Evolutionary conservation across 2,113 vertebrate species (phyloP).

Genomic region (Semnornis frantzii): DNA sequence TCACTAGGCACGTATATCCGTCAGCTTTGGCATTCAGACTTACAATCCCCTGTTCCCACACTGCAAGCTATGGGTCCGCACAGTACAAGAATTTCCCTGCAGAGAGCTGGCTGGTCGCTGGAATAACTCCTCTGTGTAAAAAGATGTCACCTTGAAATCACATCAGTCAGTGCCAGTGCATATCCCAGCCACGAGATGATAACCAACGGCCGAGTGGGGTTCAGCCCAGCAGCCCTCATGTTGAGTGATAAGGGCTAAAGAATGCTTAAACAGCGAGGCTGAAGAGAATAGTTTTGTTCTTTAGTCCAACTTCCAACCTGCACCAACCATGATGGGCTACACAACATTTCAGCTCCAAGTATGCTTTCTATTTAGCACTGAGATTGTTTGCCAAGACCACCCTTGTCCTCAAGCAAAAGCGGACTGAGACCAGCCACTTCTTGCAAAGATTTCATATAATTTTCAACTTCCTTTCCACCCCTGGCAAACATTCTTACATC

Average conservation of each 20-base stretch:
- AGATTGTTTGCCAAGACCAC: background rate
- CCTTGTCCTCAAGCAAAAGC: background rate
- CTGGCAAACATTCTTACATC: conserved; percentile 18
- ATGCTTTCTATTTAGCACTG: background rate
- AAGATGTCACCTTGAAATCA: background rate
- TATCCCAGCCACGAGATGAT: background rate
- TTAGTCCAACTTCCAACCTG: background rate
- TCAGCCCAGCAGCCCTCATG: background rate
- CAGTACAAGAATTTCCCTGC: background rate
- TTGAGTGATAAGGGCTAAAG: background rate
- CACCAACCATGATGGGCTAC: background rate
- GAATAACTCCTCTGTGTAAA: background rate
- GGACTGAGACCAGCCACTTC: background rate
- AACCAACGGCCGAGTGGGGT: background rate
- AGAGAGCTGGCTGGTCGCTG: background rate
- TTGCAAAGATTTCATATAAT: background rate
- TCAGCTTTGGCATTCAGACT: background rate
- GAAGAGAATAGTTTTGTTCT: background rate
- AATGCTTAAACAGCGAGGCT: background rate
- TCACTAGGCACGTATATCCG: background rate
- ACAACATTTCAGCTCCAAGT: background rate
- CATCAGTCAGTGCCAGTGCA: background rate
- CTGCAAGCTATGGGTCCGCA: background rate
- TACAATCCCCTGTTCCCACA: background rate
- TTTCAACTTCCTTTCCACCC: conserved; percentile 30